Evolutionary conservation across 2,888 invertebrate species (phyloP), one percentile per base, ranked within the genome.

Genomic region (Trimorus sp.): DNA sequence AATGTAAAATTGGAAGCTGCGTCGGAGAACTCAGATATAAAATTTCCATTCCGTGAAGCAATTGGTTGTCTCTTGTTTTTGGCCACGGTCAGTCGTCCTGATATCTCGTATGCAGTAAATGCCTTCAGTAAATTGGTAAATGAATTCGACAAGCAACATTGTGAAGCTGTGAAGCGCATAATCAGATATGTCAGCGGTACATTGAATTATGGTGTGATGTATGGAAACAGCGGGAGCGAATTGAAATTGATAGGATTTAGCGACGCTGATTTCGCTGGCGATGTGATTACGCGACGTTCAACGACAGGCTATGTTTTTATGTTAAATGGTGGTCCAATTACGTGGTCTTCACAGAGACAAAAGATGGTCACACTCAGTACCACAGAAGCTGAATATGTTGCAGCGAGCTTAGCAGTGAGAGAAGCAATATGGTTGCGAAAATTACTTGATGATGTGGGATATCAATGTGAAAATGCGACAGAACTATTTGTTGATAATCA

Each of bases 31-130:
- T 26, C n/a, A n/a, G n/a, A n/a, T n/a, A 26, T 26, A 26, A 1
- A 26, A 45, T 69, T 40, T 66, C 78, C 73, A 40, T 66, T 42
- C 63, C 79, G 66, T 1, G 60, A 84, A 45, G 79, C 79, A 6
- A 73, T 84, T 0, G 83, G 79, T 0, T 81, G 80, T 6, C 62
- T 84, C 3, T 38, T 84, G 70, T 81, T 81, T 53, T n/a, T 84
- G 36, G 66, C 81, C 15, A 60, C 49, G 0, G 79, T 83, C 0
- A 75, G 70, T 14, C 38, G 81, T 40, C 83, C 86, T 0, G 84
- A 86, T 26, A 83, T 85, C 15, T 54, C 83, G 0, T 85, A 54
- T 60, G 76, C 85, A 0, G 80, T 87, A 0, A 84, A 69, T 49
- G 2, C 12, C 7, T 51, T 77, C 4, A 83, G 79, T 54, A 70